Base-by-base conservation (phyloP, 2,888 invertebrate genomes). In the Desoria tigrina region DNA sequence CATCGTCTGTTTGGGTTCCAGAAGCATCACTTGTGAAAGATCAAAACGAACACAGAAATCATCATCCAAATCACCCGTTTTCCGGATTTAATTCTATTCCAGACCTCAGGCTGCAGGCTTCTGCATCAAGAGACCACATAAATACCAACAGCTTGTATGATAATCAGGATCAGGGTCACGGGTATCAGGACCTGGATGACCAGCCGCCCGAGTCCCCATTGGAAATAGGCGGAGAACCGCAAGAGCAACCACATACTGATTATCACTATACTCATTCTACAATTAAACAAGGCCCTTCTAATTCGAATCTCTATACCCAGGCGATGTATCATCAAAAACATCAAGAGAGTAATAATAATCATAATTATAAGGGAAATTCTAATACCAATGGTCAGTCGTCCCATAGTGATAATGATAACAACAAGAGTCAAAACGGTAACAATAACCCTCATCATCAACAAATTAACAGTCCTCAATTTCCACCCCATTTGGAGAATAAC, bases 261-360 rank as follows among this genome's bases (percentile, higher is more conserved):
- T 45, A 11, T 45, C 16, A 45, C 6, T 45, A 45, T n/a, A 45
- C 9, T 45, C 45, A 45, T 16, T 45, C 45, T 18, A 45, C 45
- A n/a, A 9, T 45, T 9, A 6, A 45, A 16, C 45, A 45, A 16
- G 11, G 11, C 32, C 11, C 32, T 32, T 11, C 4, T 32, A 32
- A 32, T 32, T 11, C 32, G 11, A 32, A 11, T 32, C 32, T 32
- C 11, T 11, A 32, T 32, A 32, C 11, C 32, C n/a, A n/a, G n/a
- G n/a, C n/a, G n/a, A n/a, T n/a, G n/a, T n/a, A n/a, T n/a, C n/a
- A n/a, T n/a, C n/a, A n/a, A n/a, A n/a, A n/a, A n/a, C n/a, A n/a
- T n/a, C n/a, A n/a, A n/a, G n/a, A n/a, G n/a, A n/a, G n/a, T n/a
- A n/a, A n/a, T 11, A 32, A 32, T 11, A 32, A 11, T 32, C 4